Evolutionary conservation across 2,888 invertebrate genomes (phyloP).

Genomic region (Leucophenga maculata): DNA sequence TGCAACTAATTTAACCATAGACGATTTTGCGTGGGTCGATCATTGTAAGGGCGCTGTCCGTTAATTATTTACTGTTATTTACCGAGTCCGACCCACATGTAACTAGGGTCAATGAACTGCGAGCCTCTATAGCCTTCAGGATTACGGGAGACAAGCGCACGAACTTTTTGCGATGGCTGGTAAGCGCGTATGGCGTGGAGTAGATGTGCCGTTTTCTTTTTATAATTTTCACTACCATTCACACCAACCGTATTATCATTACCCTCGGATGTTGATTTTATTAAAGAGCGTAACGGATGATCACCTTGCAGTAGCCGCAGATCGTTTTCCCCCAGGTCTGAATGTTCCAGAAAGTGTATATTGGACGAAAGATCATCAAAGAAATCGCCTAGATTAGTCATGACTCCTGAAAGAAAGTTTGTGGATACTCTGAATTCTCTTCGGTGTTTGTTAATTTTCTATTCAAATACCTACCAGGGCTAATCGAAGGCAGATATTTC

Average conservation of each 20-base stretch:
- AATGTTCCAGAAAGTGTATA: slow-evolving; percentile 65
- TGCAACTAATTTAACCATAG: slow-evolving; percentile 29
- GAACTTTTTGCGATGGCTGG: slow-evolving; percentile 73
- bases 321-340: slow-evolving; percentile 54
- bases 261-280: slow-evolving; percentile 41
- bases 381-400: slow-evolving; percentile 69
- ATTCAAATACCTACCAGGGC: slow-evolving; percentile 66
- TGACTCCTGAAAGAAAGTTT: slow-evolving; percentile 60
- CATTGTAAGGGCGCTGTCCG: not conserved
- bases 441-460: not conserved
- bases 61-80: slow-evolving; percentile 52
- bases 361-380: slow-evolving; percentile 68
- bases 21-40: not conserved
- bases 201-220: slow-evolving; percentile 67
- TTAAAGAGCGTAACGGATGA: slow-evolving; percentile 60
- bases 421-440: slow-evolving; percentile 33
- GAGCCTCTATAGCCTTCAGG: slow-evolving; percentile 76
- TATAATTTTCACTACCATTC: slow-evolving; percentile 36
- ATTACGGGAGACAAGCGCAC: slow-evolving; percentile 76
- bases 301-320: slow-evolving; percentile 64
- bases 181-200: slow-evolving; percentile 72
- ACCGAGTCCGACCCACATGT: slow-evolving; percentile 80
- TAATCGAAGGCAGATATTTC: slow-evolving; percentile 66
- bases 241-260: slow-evolving; percentile 29
- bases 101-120: slow-evolving; percentile 78